Evolutionary conservation across 2,797 vertebrate genomes (phyloP).

Genomic region (Manis javanica): DNA sequence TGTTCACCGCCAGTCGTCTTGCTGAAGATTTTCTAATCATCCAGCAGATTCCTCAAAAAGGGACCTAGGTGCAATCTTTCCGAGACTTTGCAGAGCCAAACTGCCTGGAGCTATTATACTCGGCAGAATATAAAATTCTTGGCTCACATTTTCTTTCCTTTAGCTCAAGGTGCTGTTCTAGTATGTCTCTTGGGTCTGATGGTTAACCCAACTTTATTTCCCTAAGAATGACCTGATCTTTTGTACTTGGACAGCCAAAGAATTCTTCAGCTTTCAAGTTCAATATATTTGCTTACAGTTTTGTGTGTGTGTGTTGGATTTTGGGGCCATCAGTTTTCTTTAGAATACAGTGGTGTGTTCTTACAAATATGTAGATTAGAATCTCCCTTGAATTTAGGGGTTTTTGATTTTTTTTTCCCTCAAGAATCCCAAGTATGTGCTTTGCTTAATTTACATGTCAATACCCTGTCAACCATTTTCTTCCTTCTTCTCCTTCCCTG

Average conservation of each 20-base stretch:
- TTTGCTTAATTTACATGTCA: background rate
- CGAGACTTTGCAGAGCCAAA: background rate
- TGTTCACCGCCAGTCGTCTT: background rate
- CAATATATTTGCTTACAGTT: background rate
- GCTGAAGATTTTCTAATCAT: background rate
- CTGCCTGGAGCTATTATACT: background rate
- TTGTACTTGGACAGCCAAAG: background rate
- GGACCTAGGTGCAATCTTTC: background rate
- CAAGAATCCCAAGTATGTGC: background rate
- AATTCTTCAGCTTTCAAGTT: background rate
- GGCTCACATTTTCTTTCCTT: background rate
- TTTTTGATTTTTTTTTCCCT: background rate
- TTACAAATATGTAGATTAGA: background rate
- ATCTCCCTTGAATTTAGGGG: background rate
- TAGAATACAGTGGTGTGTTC: background rate
- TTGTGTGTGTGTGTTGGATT: background rate
- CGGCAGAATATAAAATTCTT: background rate
- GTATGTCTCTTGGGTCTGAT: background rate
- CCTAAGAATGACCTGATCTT: background rate
- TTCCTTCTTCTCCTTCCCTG: background rate
- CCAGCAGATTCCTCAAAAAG: background rate
- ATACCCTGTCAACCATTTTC: background rate
- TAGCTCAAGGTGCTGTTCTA: background rate
- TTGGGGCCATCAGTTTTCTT: background rate
- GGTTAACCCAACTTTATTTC: background rate